These are phyloP conservation scores for Muscidifurax raptorellus DNA, from an alignment of 1,140 invertebrate species.

Conservation along the genomic window DNA sequence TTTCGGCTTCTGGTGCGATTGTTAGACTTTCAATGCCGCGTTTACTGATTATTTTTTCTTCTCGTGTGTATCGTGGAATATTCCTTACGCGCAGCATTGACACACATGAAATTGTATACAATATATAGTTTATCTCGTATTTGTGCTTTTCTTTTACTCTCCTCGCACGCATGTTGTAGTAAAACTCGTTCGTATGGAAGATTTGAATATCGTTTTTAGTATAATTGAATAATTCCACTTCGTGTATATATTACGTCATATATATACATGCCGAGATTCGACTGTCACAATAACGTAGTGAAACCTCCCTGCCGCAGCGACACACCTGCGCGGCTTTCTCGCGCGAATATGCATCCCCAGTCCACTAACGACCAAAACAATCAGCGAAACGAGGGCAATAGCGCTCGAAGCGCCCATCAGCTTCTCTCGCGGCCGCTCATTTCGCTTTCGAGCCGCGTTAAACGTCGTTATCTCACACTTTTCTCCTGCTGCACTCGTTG, in stretches of 20 bases:
- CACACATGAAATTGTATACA: constrained; percentile 20
- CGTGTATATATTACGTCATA: too few species aligned
- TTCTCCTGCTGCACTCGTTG: constrained; percentile 28
- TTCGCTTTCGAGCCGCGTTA: constrained; percentile 25
- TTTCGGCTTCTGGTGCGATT: background rate
- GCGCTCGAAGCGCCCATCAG: background rate
- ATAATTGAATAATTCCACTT: too few species aligned
- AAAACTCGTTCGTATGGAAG: too few species aligned
- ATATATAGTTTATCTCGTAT: too few species aligned
- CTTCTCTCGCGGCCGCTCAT: background rate
- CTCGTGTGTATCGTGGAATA: background rate
- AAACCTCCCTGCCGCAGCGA: background rate
- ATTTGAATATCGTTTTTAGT: too few species aligned
- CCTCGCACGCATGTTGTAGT: too few species aligned
- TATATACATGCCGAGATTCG: too few species aligned
- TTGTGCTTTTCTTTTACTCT: too few species aligned
- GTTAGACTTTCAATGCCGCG: background rate
- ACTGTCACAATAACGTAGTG: too few species aligned
- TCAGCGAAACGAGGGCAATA: constrained; percentile 30
- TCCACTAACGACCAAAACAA: constrained; percentile 35
- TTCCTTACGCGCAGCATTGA: background rate
- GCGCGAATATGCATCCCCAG: background rate
- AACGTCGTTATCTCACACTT: constrained; percentile 33
- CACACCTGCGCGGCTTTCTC: background rate
- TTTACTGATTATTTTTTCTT: background rate